Conservation (phyloP, 37 sponge, comb jelly and placozoan genomes). For the Aplysina aerophoba region DNA sequence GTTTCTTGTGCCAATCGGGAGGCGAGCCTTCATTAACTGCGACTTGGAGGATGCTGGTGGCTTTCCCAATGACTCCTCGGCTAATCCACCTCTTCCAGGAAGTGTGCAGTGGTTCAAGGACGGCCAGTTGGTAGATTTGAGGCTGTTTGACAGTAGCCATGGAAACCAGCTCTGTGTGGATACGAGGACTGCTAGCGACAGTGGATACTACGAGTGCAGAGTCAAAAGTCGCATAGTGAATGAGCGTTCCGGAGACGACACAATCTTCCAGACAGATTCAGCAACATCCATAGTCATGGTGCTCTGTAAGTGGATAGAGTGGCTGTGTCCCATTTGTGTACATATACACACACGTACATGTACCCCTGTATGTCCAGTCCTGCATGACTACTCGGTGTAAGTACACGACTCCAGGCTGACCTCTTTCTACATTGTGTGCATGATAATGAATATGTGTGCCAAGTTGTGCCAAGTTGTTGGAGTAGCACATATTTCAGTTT, state of each 20-base stretch:
- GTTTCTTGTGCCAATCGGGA: not conserved
- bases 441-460: too few species aligned
- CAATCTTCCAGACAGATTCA: not conserved
- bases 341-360: too few species aligned
- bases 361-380: too few species aligned
- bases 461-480: too few species aligned
- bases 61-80: conserved; percentile 10
- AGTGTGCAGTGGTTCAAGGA: conserved; percentile 3
- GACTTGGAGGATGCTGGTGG: conserved; percentile 15
- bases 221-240: conserved; percentile 7
- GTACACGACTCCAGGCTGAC: too few species aligned
- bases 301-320: not conserved
- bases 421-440: too few species aligned
- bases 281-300: not conserved
- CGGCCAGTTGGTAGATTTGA: not conserved
- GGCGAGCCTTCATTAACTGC: conserved; percentile 25
- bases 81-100: not conserved
- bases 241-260: not conserved
- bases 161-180: conserved; percentile 32
- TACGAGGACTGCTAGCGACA: not conserved
- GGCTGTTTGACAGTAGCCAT: not conserved
- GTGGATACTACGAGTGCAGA: not conserved
- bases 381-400: too few species aligned
- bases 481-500: too few species aligned
- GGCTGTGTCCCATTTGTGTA: too few species aligned